Evolutionary conservation across 2,797 vertebrate species (phyloP).

Genomic region (Mormyrops boulengeri): DNA sequence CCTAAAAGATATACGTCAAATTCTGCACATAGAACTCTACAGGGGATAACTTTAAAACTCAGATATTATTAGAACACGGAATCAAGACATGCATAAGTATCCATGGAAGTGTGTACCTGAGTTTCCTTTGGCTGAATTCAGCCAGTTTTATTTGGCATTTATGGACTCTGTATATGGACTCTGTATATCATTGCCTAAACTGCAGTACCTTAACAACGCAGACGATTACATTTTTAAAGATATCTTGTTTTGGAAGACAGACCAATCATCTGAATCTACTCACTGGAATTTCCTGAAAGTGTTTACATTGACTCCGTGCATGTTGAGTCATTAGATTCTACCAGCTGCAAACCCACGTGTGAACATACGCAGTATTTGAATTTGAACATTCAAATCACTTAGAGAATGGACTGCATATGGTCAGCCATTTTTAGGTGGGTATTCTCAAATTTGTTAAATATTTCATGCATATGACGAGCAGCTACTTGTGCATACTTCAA

Average conservation of each 20-base stretch:
- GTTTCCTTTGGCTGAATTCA: not conserved
- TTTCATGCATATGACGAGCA: not conserved
- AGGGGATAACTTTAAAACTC: not conserved
- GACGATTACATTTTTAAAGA: not conserved
- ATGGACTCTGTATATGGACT: not conserved
- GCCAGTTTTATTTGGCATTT: not conserved
- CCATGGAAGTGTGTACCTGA: not conserved
- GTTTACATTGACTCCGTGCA: constrained; percentile 35
- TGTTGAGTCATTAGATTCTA: constrained; percentile 28
- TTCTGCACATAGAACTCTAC: not conserved
- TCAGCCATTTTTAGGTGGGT: not conserved
- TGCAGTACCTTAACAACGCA: not conserved
- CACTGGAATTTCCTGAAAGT: constrained; percentile 38
- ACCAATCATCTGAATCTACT: constrained; percentile 16
- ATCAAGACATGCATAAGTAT: not conserved
- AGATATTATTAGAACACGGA: not conserved
- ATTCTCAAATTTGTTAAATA: not conserved
- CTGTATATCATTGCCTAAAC: not conserved
- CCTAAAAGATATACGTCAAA: not conserved
- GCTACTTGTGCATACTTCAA: not conserved
- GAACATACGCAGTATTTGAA: constrained; percentile 11
- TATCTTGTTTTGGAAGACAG: constrained; percentile 12
- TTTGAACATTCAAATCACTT: not conserved
- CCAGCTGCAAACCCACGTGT: constrained; percentile 28
- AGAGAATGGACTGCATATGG: not conserved